Percentiles rank a stretch among this genome's conserved stretches.
Conservation (phyloP, 2,113 vertebrate species). For the Spea multiplicata region DNA sequence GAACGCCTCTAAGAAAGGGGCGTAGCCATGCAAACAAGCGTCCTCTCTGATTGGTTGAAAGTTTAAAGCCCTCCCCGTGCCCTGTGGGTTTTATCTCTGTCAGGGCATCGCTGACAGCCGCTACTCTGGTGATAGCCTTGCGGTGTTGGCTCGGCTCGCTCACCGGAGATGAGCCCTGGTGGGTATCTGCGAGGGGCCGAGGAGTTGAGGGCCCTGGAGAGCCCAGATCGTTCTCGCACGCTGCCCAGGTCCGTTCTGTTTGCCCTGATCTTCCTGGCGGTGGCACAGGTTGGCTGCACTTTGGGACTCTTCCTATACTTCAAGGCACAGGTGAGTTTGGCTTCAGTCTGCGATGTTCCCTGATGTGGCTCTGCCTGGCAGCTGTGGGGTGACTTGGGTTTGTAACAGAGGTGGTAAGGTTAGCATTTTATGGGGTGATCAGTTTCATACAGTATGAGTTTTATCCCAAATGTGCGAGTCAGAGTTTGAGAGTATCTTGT, state of each 20-base stretch:
- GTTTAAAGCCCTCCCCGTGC: background rate
- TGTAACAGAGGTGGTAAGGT: too few relatives aligned
- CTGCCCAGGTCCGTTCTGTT: constrained; percentile 68
- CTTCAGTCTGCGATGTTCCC: too few relatives aligned
- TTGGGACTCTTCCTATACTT: constrained; percentile 88
- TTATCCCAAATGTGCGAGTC: too few relatives aligned
- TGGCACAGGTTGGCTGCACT: constrained; percentile 92
- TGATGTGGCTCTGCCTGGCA: too few relatives aligned
- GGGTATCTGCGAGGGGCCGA: constrained; percentile 69
- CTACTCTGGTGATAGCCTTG: background rate
- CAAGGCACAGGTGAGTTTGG: constrained; percentile 77
- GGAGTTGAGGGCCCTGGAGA: constrained; percentile 57
- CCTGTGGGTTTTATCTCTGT: constrained; percentile 48
- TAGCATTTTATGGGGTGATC: too few relatives aligned
- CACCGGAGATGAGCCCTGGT: constrained; percentile 67
- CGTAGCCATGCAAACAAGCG: background rate
- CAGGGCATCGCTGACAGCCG: background rate
- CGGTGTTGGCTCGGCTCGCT: constrained; percentile 47
- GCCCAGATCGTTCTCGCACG: constrained; percentile 32
- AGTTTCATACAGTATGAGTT: too few relatives aligned
- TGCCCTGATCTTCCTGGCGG: constrained; percentile 81
- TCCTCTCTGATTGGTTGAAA: constrained; percentile 34
- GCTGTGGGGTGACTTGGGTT: too few relatives aligned
- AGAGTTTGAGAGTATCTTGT: too few relatives aligned
- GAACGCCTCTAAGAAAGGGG: background rate